These are phyloP conservation scores for Catalaphyllia jardinei DNA, from an alignment of 64 coral and sea anemone genomes.

Conservation along the genomic window DNA sequence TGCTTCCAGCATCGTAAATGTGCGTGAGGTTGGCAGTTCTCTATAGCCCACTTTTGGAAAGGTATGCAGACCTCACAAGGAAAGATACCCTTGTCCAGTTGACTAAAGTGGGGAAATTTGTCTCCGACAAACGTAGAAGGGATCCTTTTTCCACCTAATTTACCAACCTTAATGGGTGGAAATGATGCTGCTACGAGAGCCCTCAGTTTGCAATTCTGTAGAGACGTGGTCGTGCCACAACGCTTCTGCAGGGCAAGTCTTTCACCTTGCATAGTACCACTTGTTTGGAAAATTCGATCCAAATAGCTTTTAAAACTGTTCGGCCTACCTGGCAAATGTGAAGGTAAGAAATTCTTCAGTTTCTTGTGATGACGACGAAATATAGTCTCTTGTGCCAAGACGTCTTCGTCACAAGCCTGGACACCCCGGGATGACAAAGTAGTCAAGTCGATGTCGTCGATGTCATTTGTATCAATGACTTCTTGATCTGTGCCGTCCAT, in stretches of 20 bases:
- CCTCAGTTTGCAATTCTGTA: conserved; percentile 5
- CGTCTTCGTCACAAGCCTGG: conserved; percentile 1
- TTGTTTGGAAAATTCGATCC: conserved; percentile 11
- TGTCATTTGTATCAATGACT: background rate
- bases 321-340: conserved; percentile 34
- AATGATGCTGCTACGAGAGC: conserved; percentile 32
- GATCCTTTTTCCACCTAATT: conserved; percentile 7
- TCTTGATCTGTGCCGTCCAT: background rate
- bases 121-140: conserved; percentile 11
- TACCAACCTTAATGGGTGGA: conserved; percentile 28
- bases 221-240: background rate
- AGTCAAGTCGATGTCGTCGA: background rate
- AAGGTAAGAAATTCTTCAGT: background rate
- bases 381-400: background rate
- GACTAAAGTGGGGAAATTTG: conserved; percentile 34
- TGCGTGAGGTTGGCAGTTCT: conserved; percentile 16
- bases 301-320: conserved; percentile 26
- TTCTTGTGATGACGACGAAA: conserved; percentile 33
- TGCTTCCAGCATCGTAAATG: conserved; percentile 19
- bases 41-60: conserved; percentile 40
- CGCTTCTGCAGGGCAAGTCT: conserved; percentile 12
- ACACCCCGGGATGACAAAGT: background rate
- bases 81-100: conserved; percentile 15
- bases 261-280: conserved; percentile 8
- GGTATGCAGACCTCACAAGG: conserved; percentile 36